Evolutionary conservation across 2,888 invertebrate species (phyloP), one percentile per base, ranked within the genome.

Genomic region (Drosophila silvestris): DNA sequence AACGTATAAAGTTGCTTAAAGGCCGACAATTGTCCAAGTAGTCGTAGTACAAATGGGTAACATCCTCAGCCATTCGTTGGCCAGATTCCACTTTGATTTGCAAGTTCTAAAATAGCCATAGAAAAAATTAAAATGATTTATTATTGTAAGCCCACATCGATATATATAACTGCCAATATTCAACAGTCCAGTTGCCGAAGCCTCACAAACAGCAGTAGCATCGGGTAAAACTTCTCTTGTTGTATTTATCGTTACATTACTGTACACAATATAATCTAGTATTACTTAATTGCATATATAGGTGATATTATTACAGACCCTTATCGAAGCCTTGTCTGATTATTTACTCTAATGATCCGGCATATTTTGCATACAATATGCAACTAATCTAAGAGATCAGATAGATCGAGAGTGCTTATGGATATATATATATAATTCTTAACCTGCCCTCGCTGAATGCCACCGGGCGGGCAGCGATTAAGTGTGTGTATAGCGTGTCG

Each of bases 401-500:
- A 26, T 47, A 26, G 5, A 16, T 26, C 14, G 14, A 7, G 4
- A 47, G 47, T 47, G 14, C 22, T 22, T 22, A 22, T 47, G 14
- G 3, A 22, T 16, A 47, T 14, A 19, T 19, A 39, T n/a, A 14
- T 4, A 9, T 9, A 9, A 47, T 22, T 47, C 47, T 47, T 16
- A 6, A 47, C 1, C 28, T 32, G 14, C 39, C 26, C 41, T 35
- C 30, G 60, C 28, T 51, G 28, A 19, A 12, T 39, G 51, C 14
- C 7, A 47, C 3, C 4, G 47, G 22, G 7, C 22, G 14, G 47
- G 47, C 30, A 50, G 16, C 33, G 33, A n/a, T 69, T 39, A 22
- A 71, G 65, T 61, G 62, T 67, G 52, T 69, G 50, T 47, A 70
- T 63, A 50, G 63, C 66, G 68, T 75, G 74, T 73, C 53, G 64